Evolutionary conservation across 2,113 vertebrate species (phyloP), one percentile per base, ranked within the genome.

Genomic region (Dicerorhinus sumatrensis): DNA sequence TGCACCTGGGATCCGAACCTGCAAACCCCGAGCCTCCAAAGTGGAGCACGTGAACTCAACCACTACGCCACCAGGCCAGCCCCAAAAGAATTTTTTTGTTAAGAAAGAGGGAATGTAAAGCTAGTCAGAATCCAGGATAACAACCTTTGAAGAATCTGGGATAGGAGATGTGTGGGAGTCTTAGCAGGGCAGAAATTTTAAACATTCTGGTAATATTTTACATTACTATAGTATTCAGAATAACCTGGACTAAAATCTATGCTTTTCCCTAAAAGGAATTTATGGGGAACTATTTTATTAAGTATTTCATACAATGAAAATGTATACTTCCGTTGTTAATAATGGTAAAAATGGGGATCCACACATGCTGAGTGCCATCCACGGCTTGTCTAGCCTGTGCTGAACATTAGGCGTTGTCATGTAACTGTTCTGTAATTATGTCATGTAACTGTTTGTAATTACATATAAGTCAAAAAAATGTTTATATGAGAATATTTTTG

Each of bases 21-120:
- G 42, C 42, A 42, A 42, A 42, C 42, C 42, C 42, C 5, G 42
- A 42, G 42, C 42, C 42, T 42, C 42, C 42, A 42, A 42, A 42
- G 42, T 5, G 42, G 42, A 42, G 42, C 42, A 5, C 42, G 42
- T 42, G 42, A 42, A 42, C 42, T 42, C 42, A 42, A 42, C 42
- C 42, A 42, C 42, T 42, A 42, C 5, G 42, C 42, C 42, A 42
- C 42, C 42, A 42, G 42, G 42, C 42, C 42, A 42, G 42, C 42
- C 42, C 42, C 70, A 96, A 0, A 95, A 46, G 1, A 54, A 25
- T 21, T 96, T 98, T 97, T 86, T 80, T 70, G 83, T 86, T 82
- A 69, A 93, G 54, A 95, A 65, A 67, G 23, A 91, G 6, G 13
- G 16, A 31, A 36, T 90, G 2, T 70, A 84, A 90, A 42, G n/a